Conservation (phyloP, 2,113 vertebrate genomes). For the Hydrolagus affinis region DNA sequence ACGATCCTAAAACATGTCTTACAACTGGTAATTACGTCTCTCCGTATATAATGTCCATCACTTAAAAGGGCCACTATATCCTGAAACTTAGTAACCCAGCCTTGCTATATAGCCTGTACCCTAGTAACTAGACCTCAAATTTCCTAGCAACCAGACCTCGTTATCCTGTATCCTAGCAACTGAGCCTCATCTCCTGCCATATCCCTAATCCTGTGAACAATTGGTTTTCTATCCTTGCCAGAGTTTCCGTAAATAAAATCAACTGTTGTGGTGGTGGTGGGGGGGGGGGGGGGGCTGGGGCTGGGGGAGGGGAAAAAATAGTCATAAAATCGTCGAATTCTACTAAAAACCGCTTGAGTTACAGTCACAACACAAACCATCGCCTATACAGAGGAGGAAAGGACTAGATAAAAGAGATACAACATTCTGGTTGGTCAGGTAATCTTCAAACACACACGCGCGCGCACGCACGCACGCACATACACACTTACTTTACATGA, state of each 20-base stretch:
- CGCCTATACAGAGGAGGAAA: background rate
- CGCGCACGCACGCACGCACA: background rate
- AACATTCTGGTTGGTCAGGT: background rate
- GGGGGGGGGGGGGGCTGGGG: no score
- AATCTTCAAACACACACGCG: background rate
- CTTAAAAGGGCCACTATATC: background rate
- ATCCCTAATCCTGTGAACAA: background rate
- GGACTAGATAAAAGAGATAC: no score
- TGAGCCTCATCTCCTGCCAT: background rate
- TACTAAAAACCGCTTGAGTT: background rate
- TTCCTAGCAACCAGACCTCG: background rate
- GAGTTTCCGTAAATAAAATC: background rate
- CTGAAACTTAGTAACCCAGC: background rate
- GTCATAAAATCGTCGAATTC: background rate
- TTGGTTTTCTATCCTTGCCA: background rate
- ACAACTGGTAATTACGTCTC: no score
- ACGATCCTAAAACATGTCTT: no score
- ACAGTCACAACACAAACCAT: background rate
- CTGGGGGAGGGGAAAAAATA: conserved; percentile 8
- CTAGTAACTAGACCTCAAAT: background rate
- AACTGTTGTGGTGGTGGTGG: no score
- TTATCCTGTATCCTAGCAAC: background rate
- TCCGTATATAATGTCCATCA: no score
- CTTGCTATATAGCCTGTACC: background rate
- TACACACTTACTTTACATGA: background rate